Base-by-base conservation (phyloP, 2,797 vertebrate genomes). In the Odontamblyopus rebecca region DNA sequence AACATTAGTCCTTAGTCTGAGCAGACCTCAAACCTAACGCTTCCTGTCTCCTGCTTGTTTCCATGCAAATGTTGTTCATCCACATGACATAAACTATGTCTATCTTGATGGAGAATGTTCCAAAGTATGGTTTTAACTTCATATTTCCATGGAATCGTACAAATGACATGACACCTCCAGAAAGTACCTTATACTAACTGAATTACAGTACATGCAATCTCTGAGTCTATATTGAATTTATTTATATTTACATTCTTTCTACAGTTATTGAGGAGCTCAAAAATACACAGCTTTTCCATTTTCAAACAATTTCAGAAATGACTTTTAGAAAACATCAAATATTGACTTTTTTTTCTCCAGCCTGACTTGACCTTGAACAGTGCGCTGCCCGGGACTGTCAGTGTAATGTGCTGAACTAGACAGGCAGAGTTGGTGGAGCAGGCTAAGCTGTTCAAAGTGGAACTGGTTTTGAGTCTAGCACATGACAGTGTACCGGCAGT, bases 401-500 rank as follows among this genome's bases (percentile, higher is more conserved):
- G 13, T 23, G n/a, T 19, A 30, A 65, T 18, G 23, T n/a, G 41
- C 63, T 65, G 23, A 65, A 35, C 35, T 35, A 48, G 64, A 53
- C 26, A 44, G 18, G 19, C n/a, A 19, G 29, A 53, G 48, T 13
- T 19, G 16, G 2, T 7, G 56, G 65, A 35, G 53, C 51, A 29
- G 13, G 13, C 15, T 1, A 7, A 27, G 4, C 41, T 12, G 0
- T 9, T 62, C 15, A 19, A 66, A 44, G 23, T 62, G 62, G 64
- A 78, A 74, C 32, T 23, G 75, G 64, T 71, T 70, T 63, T 59
- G 15, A 30, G 60, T 64, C 19, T 5, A 27, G 60, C 6, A 53
- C 38, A n/a, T 71, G 53, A 54, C 62, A 32, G 38, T 19, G 35
- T 56, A 18, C 70, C 11, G 8, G 61, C 56, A 38, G 71, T 16